Percentiles rank a stretch among this genome's conserved stretches.
Evolutionary conservation across 1,140 invertebrate species (phyloP).

Genomic region (Propsilocerus akamusi): DNA sequence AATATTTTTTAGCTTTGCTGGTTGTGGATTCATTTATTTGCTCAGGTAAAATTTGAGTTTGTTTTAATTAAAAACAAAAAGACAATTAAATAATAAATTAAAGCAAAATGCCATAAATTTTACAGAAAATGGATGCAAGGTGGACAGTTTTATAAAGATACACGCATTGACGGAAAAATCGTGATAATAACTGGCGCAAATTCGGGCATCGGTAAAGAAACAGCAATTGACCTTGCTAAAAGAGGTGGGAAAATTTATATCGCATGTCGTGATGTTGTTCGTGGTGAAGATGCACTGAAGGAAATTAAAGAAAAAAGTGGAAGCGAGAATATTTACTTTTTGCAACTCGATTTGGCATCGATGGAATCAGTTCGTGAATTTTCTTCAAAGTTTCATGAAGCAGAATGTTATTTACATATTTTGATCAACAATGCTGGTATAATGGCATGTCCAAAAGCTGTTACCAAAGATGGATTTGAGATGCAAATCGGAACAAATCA

Average conservation of each 20-base stretch:
- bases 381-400: constrained; percentile 11
- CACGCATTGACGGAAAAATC: constrained; percentile 23
- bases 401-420: constrained; percentile 9
- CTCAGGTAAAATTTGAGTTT: too few relatives aligned
- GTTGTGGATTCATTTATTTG: too few relatives aligned
- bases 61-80: too few relatives aligned
- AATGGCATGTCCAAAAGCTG: constrained; percentile 12
- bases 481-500: constrained; percentile 30
- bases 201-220: constrained; percentile 65
- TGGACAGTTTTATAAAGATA: constrained; percentile 16
- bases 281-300: constrained; percentile 47
- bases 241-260: constrained; percentile 57
- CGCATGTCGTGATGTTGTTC: constrained; percentile 55
- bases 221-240: constrained; percentile 43
- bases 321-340: constrained; percentile 59
- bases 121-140: constrained; percentile 15
- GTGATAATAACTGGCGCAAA: constrained; percentile 43
- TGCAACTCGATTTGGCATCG: constrained; percentile 57
- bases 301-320: constrained; percentile 49
- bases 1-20: too few relatives aligned
- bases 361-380: constrained; percentile 50
- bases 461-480: constrained; percentile 29
- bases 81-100: too few relatives aligned
- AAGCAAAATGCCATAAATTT: too few relatives aligned
- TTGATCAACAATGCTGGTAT: constrained; percentile 14